phyloP scores from a whole-genome alignment of 2,888 invertebrate species.

The Noctua pronuba region DNA sequence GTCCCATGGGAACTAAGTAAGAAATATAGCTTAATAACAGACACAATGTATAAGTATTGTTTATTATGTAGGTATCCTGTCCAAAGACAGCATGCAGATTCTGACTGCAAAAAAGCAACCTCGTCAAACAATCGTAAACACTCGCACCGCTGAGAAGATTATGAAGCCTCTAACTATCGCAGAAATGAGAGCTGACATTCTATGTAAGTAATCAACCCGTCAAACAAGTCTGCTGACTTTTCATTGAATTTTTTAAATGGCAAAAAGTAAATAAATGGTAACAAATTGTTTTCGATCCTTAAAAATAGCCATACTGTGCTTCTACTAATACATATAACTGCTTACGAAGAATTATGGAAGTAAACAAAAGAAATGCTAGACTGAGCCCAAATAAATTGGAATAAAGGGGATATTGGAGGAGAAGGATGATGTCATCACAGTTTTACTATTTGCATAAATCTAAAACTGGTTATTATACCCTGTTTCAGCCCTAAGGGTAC shows the following conservation, averaged over 20 bases:
- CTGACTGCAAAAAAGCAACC: slow-evolving; percentile 79
- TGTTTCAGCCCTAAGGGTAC: slow-evolving; percentile 76
- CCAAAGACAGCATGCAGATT: slow-evolving; percentile 74
- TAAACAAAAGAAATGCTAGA: background rate
- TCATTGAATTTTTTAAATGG: background rate
- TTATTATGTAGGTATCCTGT: slow-evolving; percentile 76
- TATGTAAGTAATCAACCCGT: slow-evolving; percentile 69
- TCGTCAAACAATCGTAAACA: slow-evolving; percentile 69
- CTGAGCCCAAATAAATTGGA: background rate
- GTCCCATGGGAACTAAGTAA: background rate
- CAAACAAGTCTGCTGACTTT: background rate
- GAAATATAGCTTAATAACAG: background rate
- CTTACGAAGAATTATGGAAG: background rate
- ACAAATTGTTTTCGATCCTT: background rate
- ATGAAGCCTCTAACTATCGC: slow-evolving; percentile 81
- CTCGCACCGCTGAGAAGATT: slow-evolving; percentile 76
- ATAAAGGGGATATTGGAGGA: background rate
- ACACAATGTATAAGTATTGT: background rate
- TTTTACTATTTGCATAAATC: background rate
- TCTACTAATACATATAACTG: background rate
- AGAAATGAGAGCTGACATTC: slow-evolving; percentile 78
- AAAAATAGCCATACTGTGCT: background rate
- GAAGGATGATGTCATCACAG: background rate
- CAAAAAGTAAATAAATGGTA: background rate
- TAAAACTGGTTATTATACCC: background rate